These are phyloP conservation scores for Pseudocheirus occidentalis DNA, from an alignment of 2,797 vertebrate genomes.

Conservation along the genomic window DNA sequence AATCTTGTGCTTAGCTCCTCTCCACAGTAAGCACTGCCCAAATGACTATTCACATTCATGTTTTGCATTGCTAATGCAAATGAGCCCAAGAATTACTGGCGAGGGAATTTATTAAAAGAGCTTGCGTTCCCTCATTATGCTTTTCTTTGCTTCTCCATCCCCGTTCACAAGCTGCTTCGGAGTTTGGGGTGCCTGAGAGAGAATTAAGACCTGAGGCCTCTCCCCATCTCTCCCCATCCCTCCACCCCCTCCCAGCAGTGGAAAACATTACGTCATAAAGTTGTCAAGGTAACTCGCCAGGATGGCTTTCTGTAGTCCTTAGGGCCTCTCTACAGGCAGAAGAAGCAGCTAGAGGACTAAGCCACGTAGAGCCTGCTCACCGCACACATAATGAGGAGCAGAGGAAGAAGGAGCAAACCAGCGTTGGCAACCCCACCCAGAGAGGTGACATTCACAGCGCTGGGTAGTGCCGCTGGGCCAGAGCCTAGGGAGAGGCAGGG, in stretches of 20 bases:
- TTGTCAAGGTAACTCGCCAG: constrained; percentile 72
- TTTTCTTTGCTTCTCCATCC: neutral
- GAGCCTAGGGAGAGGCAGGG: no score
- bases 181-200: constrained; percentile 3
- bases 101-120: constrained; percentile 32
- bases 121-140: neutral
- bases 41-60: neutral
- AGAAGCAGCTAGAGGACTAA: constrained; percentile 20
- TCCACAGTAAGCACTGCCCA: constrained; percentile 9
- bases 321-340: neutral
- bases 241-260: neutral
- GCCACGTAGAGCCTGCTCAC: neutral
- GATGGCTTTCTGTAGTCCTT: constrained; percentile 20
- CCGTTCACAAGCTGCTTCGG: neutral
- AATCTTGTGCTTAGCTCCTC: neutral
- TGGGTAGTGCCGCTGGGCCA: neutral
- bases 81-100: neutral
- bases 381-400: neutral
- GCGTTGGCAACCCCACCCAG: neutral
- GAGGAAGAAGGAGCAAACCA: neutral
- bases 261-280: constrained; percentile 59
- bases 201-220: constrained; percentile 37
- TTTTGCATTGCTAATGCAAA: constrained; percentile 51
- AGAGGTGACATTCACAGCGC: neutral
- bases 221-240: neutral